Evolutionary conservation across 2,113 vertebrate genomes (phyloP), one percentile per base, ranked within the genome.

Genomic region (Kryptolebias marmoratus): DNA sequence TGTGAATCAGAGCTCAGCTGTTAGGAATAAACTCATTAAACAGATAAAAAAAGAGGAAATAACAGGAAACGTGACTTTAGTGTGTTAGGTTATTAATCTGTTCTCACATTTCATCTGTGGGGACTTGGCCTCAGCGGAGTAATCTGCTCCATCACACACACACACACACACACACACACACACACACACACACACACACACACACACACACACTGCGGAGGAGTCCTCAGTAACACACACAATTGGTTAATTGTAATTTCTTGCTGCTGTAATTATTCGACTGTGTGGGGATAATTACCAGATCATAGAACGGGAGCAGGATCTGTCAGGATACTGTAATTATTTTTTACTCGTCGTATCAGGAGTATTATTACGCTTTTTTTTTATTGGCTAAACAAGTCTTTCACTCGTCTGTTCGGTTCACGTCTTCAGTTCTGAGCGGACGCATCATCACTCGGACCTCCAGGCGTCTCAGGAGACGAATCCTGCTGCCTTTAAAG

Each of bases 221-320:
- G 65, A 86, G 71, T 86, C 74, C 75, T 83, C 75, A 64, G 80
- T 70, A 91, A 90, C 86, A 91, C 82, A 86, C 86, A 91, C 81
- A 87, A 88, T 81, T 49, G 74, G 86, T 92, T 93, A 90, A 92
- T 92, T 92, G 92, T 87, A 90, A 88, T 90, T 92, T 86, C 80
- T 88, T 88, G 79, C 71, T 74, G 75, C 84, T 92, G 93, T 93
- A 93, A 94, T 94, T 93, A 93, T 93, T 91, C 48, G 39, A 91
- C 88, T 88, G 81, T 82, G 88, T 82, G 84, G 84, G 87, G 87
- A 92, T 92, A 92, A 93, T 94, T 93, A 93, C 85, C 74, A 83
- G 87, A 89, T 88, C 78, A 86, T 77, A 83, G 82, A 88, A 88
- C 76, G 77, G 78, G 86, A 88, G 87, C 82, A 83, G 76, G 73